Evolutionary conservation across 2,797 vertebrate species (phyloP), one percentile per base, ranked within the genome.

Genomic region (Vireo griseus): DNA sequence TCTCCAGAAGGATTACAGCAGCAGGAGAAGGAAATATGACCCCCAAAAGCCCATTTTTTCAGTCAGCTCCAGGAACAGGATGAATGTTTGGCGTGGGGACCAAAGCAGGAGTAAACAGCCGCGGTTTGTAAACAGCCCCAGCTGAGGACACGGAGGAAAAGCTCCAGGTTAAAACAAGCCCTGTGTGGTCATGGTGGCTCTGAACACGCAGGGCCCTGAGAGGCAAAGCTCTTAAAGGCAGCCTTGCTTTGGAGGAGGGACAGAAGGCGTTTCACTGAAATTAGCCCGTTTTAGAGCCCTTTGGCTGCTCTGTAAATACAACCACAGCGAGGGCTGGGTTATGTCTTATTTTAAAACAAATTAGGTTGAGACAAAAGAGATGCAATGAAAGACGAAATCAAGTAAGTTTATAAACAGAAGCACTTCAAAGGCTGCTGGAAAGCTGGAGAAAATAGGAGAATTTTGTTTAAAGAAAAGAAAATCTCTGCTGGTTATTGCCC

Each of bases 401-500:
- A 86, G 61, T 21, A 42, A 81, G 90, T 79, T 84, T 62, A 63
- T 69, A 52, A 94, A 79, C 88, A 90, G 59, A 67, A 78, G 62
- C 19, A 10, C 63, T 90, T 94, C 80, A 74, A 84, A 90, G 80
- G 15, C 58, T 37, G 5, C 76, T 78, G 73, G 86, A 82, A 93
- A 93, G 75, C 63, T 14, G 15, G 78, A 37, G 63, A 57, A 76
- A 78, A 71, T 8, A 59, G 45, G 83, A 71, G 85, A 82, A 95
- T 79, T 69, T 57, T 7, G 5, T 85, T 50, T 35, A 54, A 96
- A 96, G 77, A 78, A 87, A 94, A 54, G 62, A 68, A 84, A 85
- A 93, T 65, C 87, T 92, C 88, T 42, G 83, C 65, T 86, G 13
- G 21, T 44, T 68, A 7, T 42, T 85, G 73, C 69, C 62, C 51